Evolutionary conservation across 2,888 invertebrate species (phyloP), one percentile per base, ranked within the genome.

Genomic region (Ophonus ardosiacus): DNA sequence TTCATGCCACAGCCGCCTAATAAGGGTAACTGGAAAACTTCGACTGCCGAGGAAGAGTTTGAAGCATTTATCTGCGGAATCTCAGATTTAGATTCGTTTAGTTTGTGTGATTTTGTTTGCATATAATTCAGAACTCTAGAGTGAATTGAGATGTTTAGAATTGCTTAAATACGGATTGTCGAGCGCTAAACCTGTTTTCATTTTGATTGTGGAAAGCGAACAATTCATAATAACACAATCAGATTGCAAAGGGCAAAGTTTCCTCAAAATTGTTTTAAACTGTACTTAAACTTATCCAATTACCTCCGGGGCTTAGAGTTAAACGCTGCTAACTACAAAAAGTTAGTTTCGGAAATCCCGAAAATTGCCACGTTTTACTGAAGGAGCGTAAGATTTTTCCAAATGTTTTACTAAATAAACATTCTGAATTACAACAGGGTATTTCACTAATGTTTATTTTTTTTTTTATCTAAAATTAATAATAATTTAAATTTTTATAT

Each of bases 1-100:
- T 90, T 90, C 90, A 89, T 89, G 63, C 24, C 63, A 71, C 68
- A 81, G 68, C 65, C 68, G 88, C 88, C 88, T 89, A 89, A 88
- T 88, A 88, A 88, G 88, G 88, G 88, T 88, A 88, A 89, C 88
- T 88, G 87, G 88, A 63, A 71, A 56, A 76, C 74, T 68, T 82
- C 71, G 71, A 38, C 31, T 63, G 21, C 63, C 18, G 40, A n/a
- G 17, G 74, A 24, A 76, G 38, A 51, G 74, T 43, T 18, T 43
- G 57, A 78, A 57, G 56, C 78, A 57, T 78, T 78, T 78, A 78
- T 78, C 78, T 57, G 78, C 21, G n/a, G 78, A 78, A 78, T 78
- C 71, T 40, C 18, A 43, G 71, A 74, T 74, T 40, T n/a, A 43
- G 71, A 74, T 74, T 74, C 71, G 71, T 74, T 74, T 74, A 74